A percentile compares a stretch with the other conserved stretches of the same genome.
phyloP scores from a whole-genome alignment of 2,888 invertebrate species.

The Acrocyrtus sp. region DNA sequence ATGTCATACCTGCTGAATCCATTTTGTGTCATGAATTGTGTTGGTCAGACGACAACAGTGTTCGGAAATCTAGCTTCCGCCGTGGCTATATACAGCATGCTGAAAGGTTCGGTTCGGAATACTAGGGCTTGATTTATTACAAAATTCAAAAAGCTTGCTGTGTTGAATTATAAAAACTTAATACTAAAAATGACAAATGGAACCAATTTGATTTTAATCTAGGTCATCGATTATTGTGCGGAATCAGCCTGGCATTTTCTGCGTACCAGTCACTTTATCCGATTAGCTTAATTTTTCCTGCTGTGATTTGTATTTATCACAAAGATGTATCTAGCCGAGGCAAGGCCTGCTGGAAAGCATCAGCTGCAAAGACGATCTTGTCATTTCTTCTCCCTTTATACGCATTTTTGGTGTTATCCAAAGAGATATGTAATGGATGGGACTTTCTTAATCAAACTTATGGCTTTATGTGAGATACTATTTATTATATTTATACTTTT shows the following conservation, averaged over 20 bases:
- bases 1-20: constrained; percentile 90
- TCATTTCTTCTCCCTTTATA: constrained; percentile 71
- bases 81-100: constrained; percentile 76
- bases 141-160: no score
- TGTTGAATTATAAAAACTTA: no score
- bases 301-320: constrained; percentile 75
- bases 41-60: constrained; percentile 89
- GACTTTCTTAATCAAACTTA: constrained; percentile 74
- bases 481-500: constrained; percentile 15
- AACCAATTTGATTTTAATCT: constrained; percentile 57
- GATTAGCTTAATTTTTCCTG: constrained; percentile 82
- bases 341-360: constrained; percentile 58
- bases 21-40: constrained; percentile 85
- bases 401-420: constrained; percentile 72
- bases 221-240: constrained; percentile 73
- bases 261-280: constrained; percentile 82
- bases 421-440: constrained; percentile 71
- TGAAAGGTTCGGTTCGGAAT: constrained; percentile 69
- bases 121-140: no score
- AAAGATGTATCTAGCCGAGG: constrained; percentile 61
- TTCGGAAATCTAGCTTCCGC: constrained; percentile 87
- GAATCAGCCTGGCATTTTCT: constrained; percentile 79
- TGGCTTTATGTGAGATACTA: constrained; percentile 79
- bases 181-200: no score
- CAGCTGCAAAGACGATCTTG: constrained; percentile 69